These are phyloP conservation scores for Paramormyrops kingsleyae DNA, from an alignment of 2,113 vertebrate genomes.

Conservation along the genomic window DNA sequence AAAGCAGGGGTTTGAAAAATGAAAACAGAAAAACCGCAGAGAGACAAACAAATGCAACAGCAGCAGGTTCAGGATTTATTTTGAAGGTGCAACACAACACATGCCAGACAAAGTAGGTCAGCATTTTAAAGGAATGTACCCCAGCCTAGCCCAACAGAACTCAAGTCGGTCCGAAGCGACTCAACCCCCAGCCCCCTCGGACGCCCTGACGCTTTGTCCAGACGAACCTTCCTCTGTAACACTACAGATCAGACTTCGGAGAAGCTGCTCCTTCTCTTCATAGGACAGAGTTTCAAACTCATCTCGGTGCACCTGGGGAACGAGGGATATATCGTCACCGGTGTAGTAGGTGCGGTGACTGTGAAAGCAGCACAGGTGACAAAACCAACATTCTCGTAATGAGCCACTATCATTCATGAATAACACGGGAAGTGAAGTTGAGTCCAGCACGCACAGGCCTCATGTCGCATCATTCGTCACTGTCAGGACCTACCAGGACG, in stretches of 20 bases:
- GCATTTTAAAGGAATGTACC: neutral
- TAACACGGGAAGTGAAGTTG: neutral
- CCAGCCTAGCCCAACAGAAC: neutral
- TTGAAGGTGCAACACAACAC: neutral
- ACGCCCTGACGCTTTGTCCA: too few relatives aligned
- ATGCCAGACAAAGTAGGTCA: neutral
- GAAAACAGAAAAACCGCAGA: neutral
- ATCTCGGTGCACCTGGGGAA: conserved; percentile 55
- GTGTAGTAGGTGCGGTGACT: neutral
- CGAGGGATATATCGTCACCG: conserved; percentile 1
- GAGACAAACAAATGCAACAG: neutral
- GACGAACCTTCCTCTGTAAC: neutral
- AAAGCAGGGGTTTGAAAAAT: neutral
- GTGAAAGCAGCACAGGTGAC: conserved; percentile 11
- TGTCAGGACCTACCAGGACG: conserved; percentile 70
- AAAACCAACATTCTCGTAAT: neutral
- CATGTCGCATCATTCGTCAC: neutral
- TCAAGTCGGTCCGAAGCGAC: neutral
- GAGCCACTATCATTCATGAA: neutral
- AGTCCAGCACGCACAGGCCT: neutral
- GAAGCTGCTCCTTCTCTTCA: conserved; percentile 43
- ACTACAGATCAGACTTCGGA: conserved; percentile 61
- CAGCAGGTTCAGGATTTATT: neutral
- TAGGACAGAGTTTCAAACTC: conserved; percentile 56
- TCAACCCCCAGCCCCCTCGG: neutral